A percentile compares a stretch with the other conserved stretches of the same genome.
Evolutionary conservation across 2,888 invertebrate genomes (phyloP).

Genomic region (Microctonus brassicae): DNA sequence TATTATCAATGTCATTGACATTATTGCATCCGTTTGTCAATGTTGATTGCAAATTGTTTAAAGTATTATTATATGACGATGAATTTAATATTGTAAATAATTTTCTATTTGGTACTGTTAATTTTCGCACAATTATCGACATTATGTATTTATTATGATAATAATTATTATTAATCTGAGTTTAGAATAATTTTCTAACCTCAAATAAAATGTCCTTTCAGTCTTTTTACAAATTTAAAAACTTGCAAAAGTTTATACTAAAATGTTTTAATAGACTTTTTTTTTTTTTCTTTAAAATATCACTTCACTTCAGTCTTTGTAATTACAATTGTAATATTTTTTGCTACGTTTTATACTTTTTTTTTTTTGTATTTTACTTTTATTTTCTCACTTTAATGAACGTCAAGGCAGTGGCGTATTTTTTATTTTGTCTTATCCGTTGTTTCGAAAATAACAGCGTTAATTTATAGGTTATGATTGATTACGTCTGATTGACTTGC

Average conservation of each 20-base stretch:
- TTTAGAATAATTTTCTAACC: slow-evolving; percentile 7
- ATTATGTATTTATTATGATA: slow-evolving; percentile 63
- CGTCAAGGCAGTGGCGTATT: slow-evolving; percentile 14
- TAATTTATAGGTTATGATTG: slow-evolving; percentile 1
- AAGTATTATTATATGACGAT: slow-evolving; percentile 64
- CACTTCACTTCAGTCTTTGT: slow-evolving; percentile 29
- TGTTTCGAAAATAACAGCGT: not conserved
- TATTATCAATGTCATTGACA: slow-evolving; percentile 56
- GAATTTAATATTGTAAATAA: slow-evolving; percentile 55
- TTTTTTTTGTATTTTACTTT: slow-evolving; percentile 16
- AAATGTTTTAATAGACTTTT: not conserved
- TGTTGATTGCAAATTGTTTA: slow-evolving; percentile 2
- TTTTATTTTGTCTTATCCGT: not conserved
- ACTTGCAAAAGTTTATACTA: not conserved
- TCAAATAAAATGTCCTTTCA: not conserved
- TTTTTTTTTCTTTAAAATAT: not conserved
- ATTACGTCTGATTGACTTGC: slow-evolving; percentile 78
- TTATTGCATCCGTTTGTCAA: slow-evolving; percentile 46
- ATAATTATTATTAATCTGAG: not conserved
- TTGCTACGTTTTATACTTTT: not conserved
- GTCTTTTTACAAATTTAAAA: not conserved
- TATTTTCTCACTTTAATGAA: not conserved
- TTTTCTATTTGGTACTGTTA: slow-evolving; percentile 68
- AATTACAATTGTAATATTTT: slow-evolving; percentile 1
- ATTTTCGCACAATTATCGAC: slow-evolving; percentile 67